Percentiles rank a stretch among this genome's conserved stretches.
Evolutionary conservation across 2,113 vertebrate species (phyloP).

Genomic region (Cavia aperea): DNA sequence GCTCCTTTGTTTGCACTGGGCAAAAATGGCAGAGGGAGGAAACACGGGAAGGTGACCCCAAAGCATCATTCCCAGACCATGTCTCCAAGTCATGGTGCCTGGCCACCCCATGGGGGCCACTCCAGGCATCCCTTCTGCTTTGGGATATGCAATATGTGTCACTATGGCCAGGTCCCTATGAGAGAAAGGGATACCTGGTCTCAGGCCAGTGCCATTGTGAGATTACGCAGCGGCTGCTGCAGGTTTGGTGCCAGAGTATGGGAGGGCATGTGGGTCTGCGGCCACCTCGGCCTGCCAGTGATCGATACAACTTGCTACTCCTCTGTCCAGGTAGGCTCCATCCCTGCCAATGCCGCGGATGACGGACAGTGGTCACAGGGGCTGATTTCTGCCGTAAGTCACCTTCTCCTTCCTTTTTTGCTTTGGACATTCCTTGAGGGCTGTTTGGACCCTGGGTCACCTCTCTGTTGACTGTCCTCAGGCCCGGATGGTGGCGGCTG

Average conservation of each 20-base stretch:
- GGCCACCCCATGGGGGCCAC: rapidly evolving
- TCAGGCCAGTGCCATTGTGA: not conserved
- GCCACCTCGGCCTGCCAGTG: not conserved
- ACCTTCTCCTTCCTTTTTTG: not conserved
- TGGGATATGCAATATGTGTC: not conserved
- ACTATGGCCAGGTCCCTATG: rapidly evolving
- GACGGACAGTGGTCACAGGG: slow-evolving; percentile 99
- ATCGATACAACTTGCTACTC: not conserved
- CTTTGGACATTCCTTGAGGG: not conserved
- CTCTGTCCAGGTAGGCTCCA: slow-evolving; percentile 89
- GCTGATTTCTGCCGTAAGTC: slow-evolving; percentile 97
- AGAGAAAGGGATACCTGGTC: not conserved
- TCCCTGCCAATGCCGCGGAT: slow-evolving; percentile 93
- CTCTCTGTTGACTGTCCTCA: slow-evolving; percentile 65
- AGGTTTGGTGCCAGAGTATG: not conserved
- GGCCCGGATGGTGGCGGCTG: slow-evolving; percentile 97
- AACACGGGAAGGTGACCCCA: not conserved
- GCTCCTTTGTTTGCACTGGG: not conserved
- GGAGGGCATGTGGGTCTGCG: not conserved
- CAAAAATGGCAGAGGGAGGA: not conserved
- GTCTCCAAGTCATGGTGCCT: not conserved
- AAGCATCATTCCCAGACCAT: rapidly evolving
- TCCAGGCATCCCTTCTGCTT: not conserved
- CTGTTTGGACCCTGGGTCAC: not conserved
- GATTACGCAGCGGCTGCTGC: rapidly evolving